Base-by-base conservation (phyloP, 2,797 vertebrate species). In the Chloroceryle inda region DNA sequence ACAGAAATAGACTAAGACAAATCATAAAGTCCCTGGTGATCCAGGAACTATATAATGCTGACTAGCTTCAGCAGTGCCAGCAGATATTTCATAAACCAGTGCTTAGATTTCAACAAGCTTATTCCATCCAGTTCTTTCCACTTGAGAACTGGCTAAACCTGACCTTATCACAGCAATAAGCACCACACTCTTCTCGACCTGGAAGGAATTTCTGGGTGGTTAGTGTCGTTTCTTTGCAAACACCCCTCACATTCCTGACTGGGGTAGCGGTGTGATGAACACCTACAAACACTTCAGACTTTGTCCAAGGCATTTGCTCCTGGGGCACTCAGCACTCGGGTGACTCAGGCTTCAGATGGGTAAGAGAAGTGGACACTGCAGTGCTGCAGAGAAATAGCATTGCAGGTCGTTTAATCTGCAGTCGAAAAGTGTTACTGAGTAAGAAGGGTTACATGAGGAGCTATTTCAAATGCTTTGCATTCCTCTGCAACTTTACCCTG, bases 1-100 rank as follows among this genome's bases (percentile, higher is more conserved):
- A 94, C 94, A 97, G 96, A 98, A 97, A 98, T 95, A 97, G 96
- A 94, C 92, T 94, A 96, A 98, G 96, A 98, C 96, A 97, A 97
- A 97, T 96, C 33, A 0, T 97, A 97, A 98, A 97, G 85, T 97
- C 96, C 95, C 96, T 89, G 86, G 87, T 97, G 97, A 97, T 97
- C 95, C 94, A 95, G 92, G 94, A 96, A 86, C 96, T 97, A 55
- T 85, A 92, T 96, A 98, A 95, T 63, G 84, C 97, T 97, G 97
- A 97, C 91, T 93, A 90, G 88, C 67, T 96, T 63, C 77, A 96
- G 96, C 96, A 97, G 69, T 0, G 17, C 94, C 95, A 97, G 95
- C 86, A 97, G 96, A 91, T 96, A 93, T 93, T 97, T 96, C 96
- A 68, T 91, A 95, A 98, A 75, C 76, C 95, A 89, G 85, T 92